Evolutionary conservation across 2,797 vertebrate genomes (phyloP).

Genomic region (Chaunax sp.): DNA sequence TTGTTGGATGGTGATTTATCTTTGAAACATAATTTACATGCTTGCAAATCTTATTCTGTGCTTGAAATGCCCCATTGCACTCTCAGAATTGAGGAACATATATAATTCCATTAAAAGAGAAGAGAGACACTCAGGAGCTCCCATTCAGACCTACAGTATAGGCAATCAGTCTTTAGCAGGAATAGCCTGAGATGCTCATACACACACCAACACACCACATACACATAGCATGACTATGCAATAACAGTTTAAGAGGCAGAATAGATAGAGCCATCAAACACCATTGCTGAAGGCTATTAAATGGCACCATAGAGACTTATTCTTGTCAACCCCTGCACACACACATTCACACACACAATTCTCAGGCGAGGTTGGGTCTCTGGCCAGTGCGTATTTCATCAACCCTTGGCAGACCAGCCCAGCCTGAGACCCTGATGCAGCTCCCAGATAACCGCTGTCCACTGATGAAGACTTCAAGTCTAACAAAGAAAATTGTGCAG

Average conservation of each 20-base stretch:
- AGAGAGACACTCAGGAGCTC: constrained; percentile 12
- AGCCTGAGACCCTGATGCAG: constrained; percentile 32
- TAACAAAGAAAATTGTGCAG: not conserved
- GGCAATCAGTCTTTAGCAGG: constrained; percentile 9
- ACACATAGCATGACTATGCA: constrained; percentile 44
- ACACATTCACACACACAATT: constrained; percentile 27
- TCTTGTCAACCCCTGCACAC: constrained; percentile 36
- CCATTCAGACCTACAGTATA: constrained; percentile 9
- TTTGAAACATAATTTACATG: no score
- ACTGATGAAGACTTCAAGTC: constrained; percentile 35
- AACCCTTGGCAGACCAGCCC: constrained; percentile 6
- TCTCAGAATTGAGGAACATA: not conserved
- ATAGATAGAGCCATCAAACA: constrained; percentile 47
- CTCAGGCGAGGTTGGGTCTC: constrained; percentile 50
- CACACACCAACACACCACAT: not conserved
- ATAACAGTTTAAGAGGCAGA: constrained; percentile 21
- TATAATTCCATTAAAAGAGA: not conserved
- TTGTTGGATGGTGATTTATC: no score
- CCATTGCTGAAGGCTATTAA: constrained; percentile 44
- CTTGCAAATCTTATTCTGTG: no score
- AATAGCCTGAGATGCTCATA: constrained; percentile 18
- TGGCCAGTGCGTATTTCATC: constrained; percentile 59
- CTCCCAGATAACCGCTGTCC: constrained; percentile 23
- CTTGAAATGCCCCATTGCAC: no score
- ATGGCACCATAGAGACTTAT: constrained; percentile 40